These are phyloP conservation scores for Chionis minor DNA, from an alignment of 2,113 vertebrate genomes.

Conservation along the genomic window DNA sequence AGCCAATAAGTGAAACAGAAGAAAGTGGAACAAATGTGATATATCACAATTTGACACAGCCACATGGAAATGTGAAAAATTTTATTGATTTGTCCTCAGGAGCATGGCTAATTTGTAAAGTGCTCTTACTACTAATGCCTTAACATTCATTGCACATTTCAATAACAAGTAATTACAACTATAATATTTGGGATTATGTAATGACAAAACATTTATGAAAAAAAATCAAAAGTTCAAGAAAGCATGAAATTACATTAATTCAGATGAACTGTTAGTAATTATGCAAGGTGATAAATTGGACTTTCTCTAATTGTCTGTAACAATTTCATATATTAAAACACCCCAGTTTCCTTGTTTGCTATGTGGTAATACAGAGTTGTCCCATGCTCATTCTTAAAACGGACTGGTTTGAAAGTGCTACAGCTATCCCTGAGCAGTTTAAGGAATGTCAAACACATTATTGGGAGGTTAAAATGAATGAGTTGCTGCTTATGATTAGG, in stretches of 20 bases:
- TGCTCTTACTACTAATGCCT: neutral
- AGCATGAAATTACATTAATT: constrained; percentile 66
- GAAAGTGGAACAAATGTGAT: neutral
- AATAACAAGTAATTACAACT: constrained; percentile 20
- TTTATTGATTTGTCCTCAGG: neutral
- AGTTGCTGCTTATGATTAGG: neutral
- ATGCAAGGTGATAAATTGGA: constrained; percentile 35
- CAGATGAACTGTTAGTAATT: constrained; percentile 44
- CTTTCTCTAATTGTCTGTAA: constrained; percentile 20
- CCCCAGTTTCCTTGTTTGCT: neutral
- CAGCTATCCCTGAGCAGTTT: neutral
- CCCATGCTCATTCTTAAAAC: neutral
- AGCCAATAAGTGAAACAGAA: neutral
- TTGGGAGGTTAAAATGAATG: neutral
- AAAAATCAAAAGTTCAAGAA: constrained; percentile 50
- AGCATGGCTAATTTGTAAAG: neutral
- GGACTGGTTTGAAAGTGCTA: neutral
- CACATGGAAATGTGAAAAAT: neutral
- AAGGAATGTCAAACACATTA: neutral
- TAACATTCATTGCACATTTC: constrained; percentile 13
- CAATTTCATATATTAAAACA: neutral
- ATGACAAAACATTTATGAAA: constrained; percentile 40
- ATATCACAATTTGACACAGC: neutral
- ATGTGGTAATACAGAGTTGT: neutral
- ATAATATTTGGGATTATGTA: constrained; percentile 40